Base-by-base conservation (phyloP, 2,113 vertebrate genomes). In the Condylura cristata region DNA sequence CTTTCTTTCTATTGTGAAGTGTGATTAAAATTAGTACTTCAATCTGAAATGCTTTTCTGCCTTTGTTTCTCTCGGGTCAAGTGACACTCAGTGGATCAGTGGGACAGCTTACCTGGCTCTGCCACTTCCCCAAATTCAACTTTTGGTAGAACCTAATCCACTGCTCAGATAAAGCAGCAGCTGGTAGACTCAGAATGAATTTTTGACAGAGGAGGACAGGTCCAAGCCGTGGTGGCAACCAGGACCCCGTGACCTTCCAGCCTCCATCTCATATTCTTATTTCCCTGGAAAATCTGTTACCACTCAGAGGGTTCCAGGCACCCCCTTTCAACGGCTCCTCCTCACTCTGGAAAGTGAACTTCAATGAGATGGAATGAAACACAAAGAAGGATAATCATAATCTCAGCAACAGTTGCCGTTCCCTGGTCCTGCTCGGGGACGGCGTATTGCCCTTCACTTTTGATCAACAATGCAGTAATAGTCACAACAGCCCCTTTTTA, bases 321-420 rank as follows among this genome's bases (percentile, higher is more conserved):
- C 37, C 37, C 61, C 32, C n/a, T n/a, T 61, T n/a, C 34, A 39
- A 56, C 17, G 41, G 7, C 46, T 37, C 2, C 5, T 32, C 16
- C 44, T 81, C 32, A 4, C 32, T 5, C 1, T 32, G 20, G 68
- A 74, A 74, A 28, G 34, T 66, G 61, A 63, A 60, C 76, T 60
- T 24, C 39, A 70, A 46, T 30, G 13, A 34, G 34, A 60, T 12
- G 17, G 32, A 39, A 30, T 10, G 12, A 63, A 56, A 70, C 18
- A n/a, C 24, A 51, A 26, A 32, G 22, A n/a, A n/a, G 22, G 11
- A 14, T 1, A 24, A 2, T 32, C 16, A 32, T 14, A 5, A 14
- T 7, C 12, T 0, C 0, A 24, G 9, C 3, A n/a, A 24, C 16
- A 13, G 66, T 20, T 2, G 14, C n/a, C 20, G 0, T 10, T 39